Conservation (phyloP, 2,113 vertebrate genomes). For the Shinisaurus crocodilurus region DNA sequence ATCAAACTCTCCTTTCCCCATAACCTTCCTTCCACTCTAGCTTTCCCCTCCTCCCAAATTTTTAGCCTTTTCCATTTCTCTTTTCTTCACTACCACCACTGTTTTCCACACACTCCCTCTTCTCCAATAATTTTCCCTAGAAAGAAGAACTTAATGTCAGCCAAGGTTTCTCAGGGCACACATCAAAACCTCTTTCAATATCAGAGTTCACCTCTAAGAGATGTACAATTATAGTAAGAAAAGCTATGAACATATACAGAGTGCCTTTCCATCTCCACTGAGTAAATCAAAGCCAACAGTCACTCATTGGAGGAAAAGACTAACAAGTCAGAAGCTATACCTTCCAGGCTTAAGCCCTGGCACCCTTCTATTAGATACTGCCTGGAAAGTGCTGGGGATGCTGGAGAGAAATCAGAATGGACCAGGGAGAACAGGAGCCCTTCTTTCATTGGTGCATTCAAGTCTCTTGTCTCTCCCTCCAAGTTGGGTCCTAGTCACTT, state of each 20-base stretch:
- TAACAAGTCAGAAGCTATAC: neutral
- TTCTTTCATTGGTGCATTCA: neutral
- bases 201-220: neutral
- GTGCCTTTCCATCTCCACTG: neutral
- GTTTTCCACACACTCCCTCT: accelerated
- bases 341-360: neutral
- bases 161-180: neutral
- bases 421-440: neutral
- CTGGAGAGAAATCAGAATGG: neutral
- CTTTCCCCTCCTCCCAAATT: neutral
- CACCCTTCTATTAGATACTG: neutral
- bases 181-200: neutral
- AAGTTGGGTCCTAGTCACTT: neutral
- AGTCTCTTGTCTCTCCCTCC: neutral
- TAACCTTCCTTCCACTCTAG: neutral
- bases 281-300: neutral
- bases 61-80: neutral
- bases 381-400: neutral
- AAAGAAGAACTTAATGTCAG: neutral
- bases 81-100: too few species aligned
- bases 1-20: neutral
- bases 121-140: neutral
- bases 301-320: neutral
- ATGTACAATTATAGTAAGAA: neutral
- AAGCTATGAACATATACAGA: neutral